Percentiles rank a stretch among this genome's conserved stretches.
Conservation (phyloP, 2,113 vertebrate species). For the Nycticorax nycticorax region DNA sequence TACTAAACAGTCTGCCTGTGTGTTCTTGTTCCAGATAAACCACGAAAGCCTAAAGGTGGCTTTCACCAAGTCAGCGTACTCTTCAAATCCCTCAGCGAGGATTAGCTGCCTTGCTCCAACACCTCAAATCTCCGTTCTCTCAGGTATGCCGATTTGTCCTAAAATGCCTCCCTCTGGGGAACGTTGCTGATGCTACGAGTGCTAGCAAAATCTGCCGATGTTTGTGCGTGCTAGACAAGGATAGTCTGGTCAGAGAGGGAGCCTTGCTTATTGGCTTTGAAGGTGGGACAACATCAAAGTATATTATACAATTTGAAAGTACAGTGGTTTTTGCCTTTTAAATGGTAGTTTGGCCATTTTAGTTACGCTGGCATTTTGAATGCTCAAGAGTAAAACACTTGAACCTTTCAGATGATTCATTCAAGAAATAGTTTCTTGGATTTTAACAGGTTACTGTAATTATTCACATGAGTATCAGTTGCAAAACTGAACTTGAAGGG, state of each 20-base stretch:
- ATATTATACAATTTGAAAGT: not conserved
- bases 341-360: not conserved
- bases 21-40: constrained; percentile 30
- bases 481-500: not conserved
- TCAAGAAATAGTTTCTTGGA: not conserved
- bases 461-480: not conserved
- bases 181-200: not conserved
- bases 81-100: constrained; percentile 6
- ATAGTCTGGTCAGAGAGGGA: not conserved
- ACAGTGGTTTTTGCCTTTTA: not conserved
- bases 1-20: not conserved
- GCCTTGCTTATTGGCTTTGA: not conserved
- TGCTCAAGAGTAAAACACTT: not conserved
- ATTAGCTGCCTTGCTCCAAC: constrained; percentile 42
- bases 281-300: not conserved
- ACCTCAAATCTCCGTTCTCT: constrained; percentile 51
- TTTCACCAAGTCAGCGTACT: not conserved
- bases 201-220: not conserved
- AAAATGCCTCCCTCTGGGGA: not conserved
- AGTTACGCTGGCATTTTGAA: not conserved
- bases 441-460: not conserved
- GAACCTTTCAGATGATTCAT: not conserved
- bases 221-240: not conserved
- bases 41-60: not conserved
- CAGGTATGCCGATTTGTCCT: constrained; percentile 43